These are phyloP conservation scores for Dugesia japonica DNA, from an alignment of 2,888 invertebrate genomes.

Conservation along the genomic window DNA sequence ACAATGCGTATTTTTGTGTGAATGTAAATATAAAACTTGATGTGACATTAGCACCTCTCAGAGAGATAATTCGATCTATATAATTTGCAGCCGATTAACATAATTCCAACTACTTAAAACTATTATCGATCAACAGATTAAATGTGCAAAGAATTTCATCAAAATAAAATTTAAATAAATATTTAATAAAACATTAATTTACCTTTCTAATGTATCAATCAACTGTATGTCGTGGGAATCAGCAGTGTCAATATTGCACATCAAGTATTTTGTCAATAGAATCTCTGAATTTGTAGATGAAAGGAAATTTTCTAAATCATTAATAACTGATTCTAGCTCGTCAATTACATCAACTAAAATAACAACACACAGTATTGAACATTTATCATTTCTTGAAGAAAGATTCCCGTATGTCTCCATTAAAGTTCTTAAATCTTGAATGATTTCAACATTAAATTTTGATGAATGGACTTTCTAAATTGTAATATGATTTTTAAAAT, in stretches of 20 bases:
- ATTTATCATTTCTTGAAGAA: not conserved
- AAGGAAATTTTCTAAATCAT: not conserved
- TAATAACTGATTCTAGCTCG: not conserved
- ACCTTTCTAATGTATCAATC: not conserved
- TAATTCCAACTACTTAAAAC: no score
- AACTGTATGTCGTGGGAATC: not conserved
- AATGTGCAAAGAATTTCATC: no score
- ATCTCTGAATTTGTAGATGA: not conserved
- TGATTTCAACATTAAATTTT: not conserved
- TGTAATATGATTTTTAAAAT: no score
- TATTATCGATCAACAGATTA: no score
- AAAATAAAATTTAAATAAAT: no score
- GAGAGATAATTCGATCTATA: no score
- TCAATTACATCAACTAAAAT: not conserved
- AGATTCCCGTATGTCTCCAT: not conserved
- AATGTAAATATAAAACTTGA: no score
- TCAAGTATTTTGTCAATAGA: not conserved
- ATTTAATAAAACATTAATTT: not conserved
- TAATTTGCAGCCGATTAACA: no score
- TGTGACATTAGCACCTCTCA: no score
- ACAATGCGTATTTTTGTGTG: no score
- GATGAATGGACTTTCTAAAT: not conserved
- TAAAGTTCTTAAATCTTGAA: not conserved
- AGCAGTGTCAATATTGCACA: not conserved
- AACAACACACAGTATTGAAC: not conserved